Conservation (phyloP, 92 coral and sea anemone species). For the Plumapathes pennacea region DNA sequence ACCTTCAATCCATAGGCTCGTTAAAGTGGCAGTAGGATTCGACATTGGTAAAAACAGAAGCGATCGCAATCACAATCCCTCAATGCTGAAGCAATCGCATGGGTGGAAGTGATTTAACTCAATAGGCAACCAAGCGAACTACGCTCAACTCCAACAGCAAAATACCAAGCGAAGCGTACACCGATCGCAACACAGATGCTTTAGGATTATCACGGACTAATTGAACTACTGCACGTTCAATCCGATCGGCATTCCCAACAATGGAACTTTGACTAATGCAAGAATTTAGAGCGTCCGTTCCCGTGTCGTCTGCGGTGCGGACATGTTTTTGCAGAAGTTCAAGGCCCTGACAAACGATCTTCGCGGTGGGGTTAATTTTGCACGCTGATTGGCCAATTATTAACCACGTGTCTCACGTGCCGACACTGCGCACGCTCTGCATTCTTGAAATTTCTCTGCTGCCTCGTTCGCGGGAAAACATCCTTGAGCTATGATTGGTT, state of each 20-base stretch:
- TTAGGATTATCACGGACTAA: slow-evolving; percentile 11
- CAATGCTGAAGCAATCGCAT: slow-evolving; percentile 70
- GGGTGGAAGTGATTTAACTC: slow-evolving; percentile 47
- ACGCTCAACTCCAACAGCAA: slow-evolving; percentile 1
- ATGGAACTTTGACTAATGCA: slow-evolving; percentile 17
- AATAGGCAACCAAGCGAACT: slow-evolving; percentile 3
- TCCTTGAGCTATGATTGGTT: slow-evolving; percentile 65
- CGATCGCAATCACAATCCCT: slow-evolving; percentile 18
- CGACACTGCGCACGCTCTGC: slow-evolving; percentile 69
- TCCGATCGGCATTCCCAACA: slow-evolving; percentile 22
- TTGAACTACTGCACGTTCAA: slow-evolving; percentile 49
- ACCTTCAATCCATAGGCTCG: slow-evolving; percentile 97
- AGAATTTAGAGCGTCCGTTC: slow-evolving; percentile 28
- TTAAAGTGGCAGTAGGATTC: slow-evolving; percentile 85
- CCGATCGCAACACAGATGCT: slow-evolving; percentile 47
- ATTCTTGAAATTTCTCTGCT: slow-evolving; percentile 84
- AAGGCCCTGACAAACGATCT: slow-evolving; percentile 99
- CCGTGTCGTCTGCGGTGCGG: slow-evolving; percentile 72
- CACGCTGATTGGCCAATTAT: slow-evolving; percentile 94
- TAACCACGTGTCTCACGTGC: slow-evolving; percentile 78
- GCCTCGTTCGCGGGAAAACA: slow-evolving; percentile 99
- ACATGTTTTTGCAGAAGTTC: slow-evolving; percentile 97
- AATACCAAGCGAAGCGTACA: slow-evolving; percentile 17
- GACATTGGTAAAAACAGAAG: slow-evolving; percentile 74
- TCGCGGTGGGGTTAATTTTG: slow-evolving; percentile 99